phyloP scores from a whole-genome alignment of 2,888 invertebrate species.

The Palloptera scutellata region DNA sequence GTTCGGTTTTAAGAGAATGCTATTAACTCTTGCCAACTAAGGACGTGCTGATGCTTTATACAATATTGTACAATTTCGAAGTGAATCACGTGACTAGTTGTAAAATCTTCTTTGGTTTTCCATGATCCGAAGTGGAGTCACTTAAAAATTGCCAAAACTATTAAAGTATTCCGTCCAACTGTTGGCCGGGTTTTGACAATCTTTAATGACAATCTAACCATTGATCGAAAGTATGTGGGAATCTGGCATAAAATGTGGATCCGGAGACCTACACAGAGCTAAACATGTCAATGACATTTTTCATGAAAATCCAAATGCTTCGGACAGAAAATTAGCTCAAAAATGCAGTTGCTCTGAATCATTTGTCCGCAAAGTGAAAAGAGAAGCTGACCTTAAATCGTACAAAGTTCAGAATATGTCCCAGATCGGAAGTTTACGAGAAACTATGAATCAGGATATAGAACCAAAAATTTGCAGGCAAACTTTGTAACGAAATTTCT shows the following conservation, averaged over 20 bases:
- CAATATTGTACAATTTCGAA: too few relatives aligned
- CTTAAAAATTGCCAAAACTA: too few relatives aligned
- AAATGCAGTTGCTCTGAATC: neutral
- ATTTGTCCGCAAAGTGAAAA: neutral
- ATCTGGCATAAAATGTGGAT: neutral
- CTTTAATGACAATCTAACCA: neutral
- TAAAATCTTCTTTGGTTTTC: too few relatives aligned
- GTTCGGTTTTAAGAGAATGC: too few relatives aligned
- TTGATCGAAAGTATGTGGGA: neutral
- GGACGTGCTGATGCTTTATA: too few relatives aligned
- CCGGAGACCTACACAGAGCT: neutral
- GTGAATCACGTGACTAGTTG: too few relatives aligned
- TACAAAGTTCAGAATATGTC: neutral
- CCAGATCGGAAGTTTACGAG: neutral
- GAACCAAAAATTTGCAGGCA: neutral
- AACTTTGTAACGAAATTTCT: neutral
- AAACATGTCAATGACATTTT: neutral
- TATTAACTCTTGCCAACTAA: too few relatives aligned
- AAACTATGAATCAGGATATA: neutral
- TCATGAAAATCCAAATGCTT: neutral
- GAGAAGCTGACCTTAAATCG: slow-evolving; percentile 1
- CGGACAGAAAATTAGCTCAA: neutral
- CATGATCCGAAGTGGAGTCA: too few relatives aligned
- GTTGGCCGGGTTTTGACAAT: too few relatives aligned
- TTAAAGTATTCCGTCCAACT: too few relatives aligned